Evolutionary conservation across 2,113 vertebrate genomes (phyloP), one percentile per base, ranked within the genome.

Genomic region (Illadopsis cleaveri): DNA sequence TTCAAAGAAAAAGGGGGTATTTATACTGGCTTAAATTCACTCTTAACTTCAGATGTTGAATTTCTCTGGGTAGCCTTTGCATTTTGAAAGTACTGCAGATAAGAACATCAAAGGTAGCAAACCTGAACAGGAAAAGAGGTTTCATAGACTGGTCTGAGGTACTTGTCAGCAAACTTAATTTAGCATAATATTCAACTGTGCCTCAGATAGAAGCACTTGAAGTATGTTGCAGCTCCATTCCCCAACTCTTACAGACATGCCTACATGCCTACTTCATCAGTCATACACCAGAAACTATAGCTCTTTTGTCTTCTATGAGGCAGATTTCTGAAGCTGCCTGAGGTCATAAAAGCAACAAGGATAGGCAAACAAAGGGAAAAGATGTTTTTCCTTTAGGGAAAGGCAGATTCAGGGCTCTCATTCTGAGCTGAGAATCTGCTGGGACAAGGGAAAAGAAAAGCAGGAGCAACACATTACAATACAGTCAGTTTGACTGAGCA

Each of bases 61-160:
- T 15, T 77, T 89, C 57, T 57, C 53, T 54, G 37, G 31, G 33
- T 35, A 69, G 89, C 47, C 57, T 75, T 84, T 70, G 47, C 24
- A 57, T 70, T 93, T 79, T 81, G 53, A 72, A 95, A 80, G 42
- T 61, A 7, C 61, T 66, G 27, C 44, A 87, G 87, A 91, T 93
- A 96, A 72, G 45, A 72, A 95, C 47, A 91, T 93, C 83, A 95
- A 95, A 95, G 86, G 17, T 82, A 69, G 37, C 19, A 91, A 87
- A 87, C 70, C 37, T 86, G 47, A 69, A 65, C 28, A 82, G 66
- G 58, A 84, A 64, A 78, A 75, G 72, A 83, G 3, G 13, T 78
- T 94, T 89, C 86, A 69, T 65, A 57, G 77, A 44, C 61, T 50
- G 11, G 30, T 40, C 68, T 66, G 86, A 89, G 27, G 51, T 66